Base-by-base conservation (phyloP, 2,797 vertebrate genomes). In the Rhynchotus rufescens region DNA sequence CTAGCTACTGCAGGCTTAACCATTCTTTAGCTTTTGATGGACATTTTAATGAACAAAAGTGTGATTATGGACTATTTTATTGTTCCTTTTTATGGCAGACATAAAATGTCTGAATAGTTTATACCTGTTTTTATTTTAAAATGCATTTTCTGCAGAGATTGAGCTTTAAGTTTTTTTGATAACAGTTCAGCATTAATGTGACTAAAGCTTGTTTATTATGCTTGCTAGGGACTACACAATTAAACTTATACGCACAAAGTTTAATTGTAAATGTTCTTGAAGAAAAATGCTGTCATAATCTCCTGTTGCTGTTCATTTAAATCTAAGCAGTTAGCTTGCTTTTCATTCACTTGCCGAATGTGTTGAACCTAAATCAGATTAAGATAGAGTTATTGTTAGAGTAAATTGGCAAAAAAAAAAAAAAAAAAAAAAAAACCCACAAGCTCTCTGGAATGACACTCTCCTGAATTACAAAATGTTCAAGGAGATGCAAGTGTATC, bases 21-120 rank as follows among this genome's bases (percentile, higher is more conserved):
- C 56, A 67, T 32, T 80, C 38, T 82, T 87, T 49, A 88, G 61
- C 28, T 90, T 92, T 91, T 89, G 66, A 94, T 83, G 23, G 21
- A 87, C 60, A 60, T 14, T 86, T 94, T 64, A 78, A 90, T 77
- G 74, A 74, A 66, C 4, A 69, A 76, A 89, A 52, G 4, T 42
- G 25, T 47, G 34, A 79, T 67, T 94, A 79, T 19, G 9, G 74
- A 73, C 17, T 81, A 38, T 68, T 83, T 45, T 62, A 61, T 54
- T 82, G 5, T 49, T 86, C 88, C 38, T 73, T 93, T 89, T 75
- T 76, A 51, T 4, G 14, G 32, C 11, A 86, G 42, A 73, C 17
- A 57, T 51, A 76, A 83, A 79, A 71, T 51, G 15, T 42, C 38
- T 8, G 2, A 57, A 11, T 51, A 71, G 80, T 84, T 80, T 52